These are phyloP conservation scores for Cyprinus carpio DNA, from an alignment of 2,113 vertebrate genomes.

Conservation along the genomic window DNA sequence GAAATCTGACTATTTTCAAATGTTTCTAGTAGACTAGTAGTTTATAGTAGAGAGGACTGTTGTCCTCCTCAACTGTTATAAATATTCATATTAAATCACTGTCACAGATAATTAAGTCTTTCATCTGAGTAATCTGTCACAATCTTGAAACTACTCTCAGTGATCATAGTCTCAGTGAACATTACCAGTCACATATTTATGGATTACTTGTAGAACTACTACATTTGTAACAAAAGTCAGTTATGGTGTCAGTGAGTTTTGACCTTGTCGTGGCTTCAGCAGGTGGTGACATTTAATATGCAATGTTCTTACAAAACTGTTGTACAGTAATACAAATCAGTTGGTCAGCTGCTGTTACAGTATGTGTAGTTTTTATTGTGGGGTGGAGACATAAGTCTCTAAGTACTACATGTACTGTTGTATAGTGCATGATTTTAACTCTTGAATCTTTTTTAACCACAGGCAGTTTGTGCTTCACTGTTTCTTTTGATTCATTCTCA, in stretches of 20 bases:
- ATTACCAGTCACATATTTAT: not conserved
- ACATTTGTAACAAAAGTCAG: not conserved
- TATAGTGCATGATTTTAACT: not conserved
- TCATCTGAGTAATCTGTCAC: not conserved
- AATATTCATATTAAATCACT: not conserved
- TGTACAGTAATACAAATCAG: not conserved
- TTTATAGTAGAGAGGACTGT: not conserved
- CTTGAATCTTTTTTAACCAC: not conserved
- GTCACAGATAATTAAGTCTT: not conserved
- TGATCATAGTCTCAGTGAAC: not conserved
- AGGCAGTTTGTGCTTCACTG: not conserved
- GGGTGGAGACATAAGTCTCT: not conserved
- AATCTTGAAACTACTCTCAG: not conserved
- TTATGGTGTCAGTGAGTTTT: not conserved
- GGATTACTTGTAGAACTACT: not conserved
- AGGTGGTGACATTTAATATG: not conserved
- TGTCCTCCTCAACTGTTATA: not conserved
- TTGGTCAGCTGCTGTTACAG: not conserved
- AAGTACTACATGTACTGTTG: not conserved
- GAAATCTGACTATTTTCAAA: not conserved
- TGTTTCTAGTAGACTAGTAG: no score
- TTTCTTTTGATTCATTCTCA: not conserved
- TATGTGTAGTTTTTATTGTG: not conserved
- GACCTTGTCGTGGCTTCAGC: not conserved
- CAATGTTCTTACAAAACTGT: not conserved